phyloP scores from a whole-genome alignment of 2,888 invertebrate genomes.

The Auanema freiburgensis region DNA sequence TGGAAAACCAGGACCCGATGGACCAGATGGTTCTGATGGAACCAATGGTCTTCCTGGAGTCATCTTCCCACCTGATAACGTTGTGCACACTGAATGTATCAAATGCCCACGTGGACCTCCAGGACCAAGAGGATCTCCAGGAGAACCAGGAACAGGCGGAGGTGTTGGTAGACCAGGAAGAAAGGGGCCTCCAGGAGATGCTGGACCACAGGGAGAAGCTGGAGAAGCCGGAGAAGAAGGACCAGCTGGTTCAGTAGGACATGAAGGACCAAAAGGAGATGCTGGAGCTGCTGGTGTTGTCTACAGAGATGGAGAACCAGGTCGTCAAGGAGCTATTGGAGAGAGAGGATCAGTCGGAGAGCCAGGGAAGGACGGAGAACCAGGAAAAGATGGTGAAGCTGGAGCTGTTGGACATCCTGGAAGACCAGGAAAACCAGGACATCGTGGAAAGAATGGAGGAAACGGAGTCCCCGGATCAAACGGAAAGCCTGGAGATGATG shows the following conservation, averaged over 20 bases:
- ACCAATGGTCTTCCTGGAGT: no score
- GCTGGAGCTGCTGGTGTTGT: constrained; percentile 1
- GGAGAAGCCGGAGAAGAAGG: constrained; percentile 5
- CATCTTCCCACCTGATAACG: no score
- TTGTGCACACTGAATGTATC: not conserved
- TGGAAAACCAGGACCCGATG: no score
- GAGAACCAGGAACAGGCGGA: constrained; percentile 3
- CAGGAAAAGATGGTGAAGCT: not conserved
- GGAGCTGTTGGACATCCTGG: constrained; percentile 6
- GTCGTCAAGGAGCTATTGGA: constrained; percentile 8
- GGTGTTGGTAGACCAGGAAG: not conserved
- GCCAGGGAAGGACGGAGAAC: not conserved
- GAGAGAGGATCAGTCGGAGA: not conserved
- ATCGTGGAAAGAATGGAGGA: no score
- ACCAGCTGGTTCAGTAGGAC: constrained; percentile 1
- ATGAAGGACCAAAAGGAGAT: constrained; percentile 2
- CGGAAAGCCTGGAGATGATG: no score
- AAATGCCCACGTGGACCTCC: constrained; percentile 14
- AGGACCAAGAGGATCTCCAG: constrained; percentile 7
- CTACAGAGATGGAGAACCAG: constrained; percentile 1
- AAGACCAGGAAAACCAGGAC: no score
- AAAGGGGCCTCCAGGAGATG: constrained; percentile 8
- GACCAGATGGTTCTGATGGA: no score
- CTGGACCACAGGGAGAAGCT: not conserved
- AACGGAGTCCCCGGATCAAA: no score